A percentile compares a stretch with the other conserved stretches of the same genome.
These are phyloP conservation scores for Cynocephalus volans DNA, from an alignment of 2,113 vertebrate species.

Conservation along the genomic window DNA sequence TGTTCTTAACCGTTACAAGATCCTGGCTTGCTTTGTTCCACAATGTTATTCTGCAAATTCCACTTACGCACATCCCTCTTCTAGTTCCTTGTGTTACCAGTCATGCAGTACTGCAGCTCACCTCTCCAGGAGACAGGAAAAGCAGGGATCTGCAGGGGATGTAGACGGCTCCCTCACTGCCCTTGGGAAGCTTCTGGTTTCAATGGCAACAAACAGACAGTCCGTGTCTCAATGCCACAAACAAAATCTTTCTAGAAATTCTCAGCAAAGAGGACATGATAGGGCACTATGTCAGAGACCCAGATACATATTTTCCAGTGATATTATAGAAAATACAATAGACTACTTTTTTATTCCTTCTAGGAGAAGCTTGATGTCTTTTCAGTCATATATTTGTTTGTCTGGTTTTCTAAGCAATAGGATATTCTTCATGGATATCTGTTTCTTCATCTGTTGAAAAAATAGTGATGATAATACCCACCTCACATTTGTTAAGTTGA, in stretches of 20 bases:
- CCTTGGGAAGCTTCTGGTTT: neutral
- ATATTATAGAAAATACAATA: neutral
- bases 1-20: neutral
- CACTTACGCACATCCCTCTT: neutral
- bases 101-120: neutral
- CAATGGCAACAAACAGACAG: neutral
- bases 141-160: neutral
- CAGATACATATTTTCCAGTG: neutral
- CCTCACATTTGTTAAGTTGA: neutral
- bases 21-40: neutral
- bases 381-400: neutral
- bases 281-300: neutral
- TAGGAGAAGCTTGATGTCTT: neutral
- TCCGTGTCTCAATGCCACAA: neutral
- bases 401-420: neutral
- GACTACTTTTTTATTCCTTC: neutral
- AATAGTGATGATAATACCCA: neutral
- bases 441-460: neutral
- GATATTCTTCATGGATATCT: neutral
- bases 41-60: neutral
- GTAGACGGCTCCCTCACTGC: neutral
- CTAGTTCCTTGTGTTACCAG: neutral
- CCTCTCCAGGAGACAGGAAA: neutral
- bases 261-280: neutral
- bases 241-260: constrained; percentile 3